These are phyloP conservation scores for Hofmannophila pseudospretella DNA, from an alignment of 2,888 invertebrate species.

Conservation along the genomic window DNA sequence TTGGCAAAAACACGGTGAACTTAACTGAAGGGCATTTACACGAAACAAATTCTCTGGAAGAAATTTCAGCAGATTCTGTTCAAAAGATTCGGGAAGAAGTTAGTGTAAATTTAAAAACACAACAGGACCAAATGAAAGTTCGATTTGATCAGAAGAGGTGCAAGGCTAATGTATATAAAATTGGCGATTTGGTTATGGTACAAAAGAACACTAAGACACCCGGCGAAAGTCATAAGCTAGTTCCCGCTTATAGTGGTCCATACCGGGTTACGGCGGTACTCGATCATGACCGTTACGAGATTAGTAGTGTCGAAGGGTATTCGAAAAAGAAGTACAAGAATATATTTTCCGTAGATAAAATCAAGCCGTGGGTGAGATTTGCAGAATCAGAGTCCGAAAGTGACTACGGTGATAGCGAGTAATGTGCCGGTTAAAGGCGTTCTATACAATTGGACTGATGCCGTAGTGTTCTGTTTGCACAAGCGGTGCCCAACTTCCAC, in stretches of 20 bases:
- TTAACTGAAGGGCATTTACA: not conserved
- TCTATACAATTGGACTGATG: no score
- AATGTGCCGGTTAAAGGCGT: no score
- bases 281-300: conserved; percentile 1
- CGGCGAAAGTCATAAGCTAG: conserved; percentile 1
- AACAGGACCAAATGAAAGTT: not conserved
- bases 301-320: conserved; percentile 1
- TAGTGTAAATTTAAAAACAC: not conserved
- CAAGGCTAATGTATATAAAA: not conserved
- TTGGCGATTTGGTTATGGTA: not conserved
- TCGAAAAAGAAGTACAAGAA: not conserved
- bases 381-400: not conserved
- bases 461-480: no score
- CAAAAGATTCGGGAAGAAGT: not conserved
- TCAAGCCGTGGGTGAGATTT: not conserved
- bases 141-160: conserved; percentile 1
- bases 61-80: not conserved
- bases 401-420: no score
- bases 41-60: not conserved
- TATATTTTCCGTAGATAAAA: not conserved
- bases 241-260: conserved; percentile 1
- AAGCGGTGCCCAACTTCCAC: no score
- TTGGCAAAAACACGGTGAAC: not conserved
- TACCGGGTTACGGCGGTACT: not conserved
- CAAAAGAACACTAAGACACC: not conserved